A percentile compares a stretch with the other conserved stretches of the same genome.
phyloP scores from a whole-genome alignment of 2,888 invertebrate species.

The Drosophila stalkeri region DNA sequence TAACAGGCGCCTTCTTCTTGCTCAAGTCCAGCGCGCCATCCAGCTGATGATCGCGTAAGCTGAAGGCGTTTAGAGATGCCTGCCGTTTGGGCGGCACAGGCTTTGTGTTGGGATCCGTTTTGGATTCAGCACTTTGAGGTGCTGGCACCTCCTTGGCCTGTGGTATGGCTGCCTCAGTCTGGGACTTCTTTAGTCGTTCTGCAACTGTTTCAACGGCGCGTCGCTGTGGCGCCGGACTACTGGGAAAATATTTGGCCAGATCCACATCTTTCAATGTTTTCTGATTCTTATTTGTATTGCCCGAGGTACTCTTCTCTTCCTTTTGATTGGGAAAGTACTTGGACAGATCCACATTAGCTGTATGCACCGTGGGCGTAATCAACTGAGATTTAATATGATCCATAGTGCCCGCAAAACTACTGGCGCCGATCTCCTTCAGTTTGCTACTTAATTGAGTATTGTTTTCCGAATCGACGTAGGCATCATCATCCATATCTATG shows the following conservation, averaged over 20 bases:
- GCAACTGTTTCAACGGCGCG: conserved; percentile 80
- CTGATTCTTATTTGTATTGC: conserved; percentile 83
- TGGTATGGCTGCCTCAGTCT: conserved; percentile 70
- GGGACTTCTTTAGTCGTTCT: conserved; percentile 78
- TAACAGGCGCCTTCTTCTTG: conserved; percentile 70
- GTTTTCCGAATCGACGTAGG: conserved; percentile 47
- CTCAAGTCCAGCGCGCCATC: conserved; percentile 84
- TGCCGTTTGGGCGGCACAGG: conserved; percentile 68
- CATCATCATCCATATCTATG: conserved; percentile 75
- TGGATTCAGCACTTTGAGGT: conserved; percentile 1
- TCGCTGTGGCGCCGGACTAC: conserved; percentile 82
- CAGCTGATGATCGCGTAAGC: conserved; percentile 83
- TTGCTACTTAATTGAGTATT: conserved; percentile 75
- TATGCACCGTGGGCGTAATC: conserved; percentile 81
- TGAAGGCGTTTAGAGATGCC: conserved; percentile 71
- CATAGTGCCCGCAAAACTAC: conserved; percentile 84
- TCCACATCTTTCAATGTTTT: conserved; percentile 85
- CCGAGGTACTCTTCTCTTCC: conserved; percentile 74
- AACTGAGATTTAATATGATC: conserved; percentile 84
- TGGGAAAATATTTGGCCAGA: conserved; percentile 84
- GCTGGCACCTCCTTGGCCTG: conserved; percentile 20
- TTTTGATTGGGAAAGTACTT: conserved; percentile 85
- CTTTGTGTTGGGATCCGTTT: conserved; percentile 32
- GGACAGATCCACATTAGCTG: conserved; percentile 81
- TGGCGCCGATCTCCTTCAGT: conserved; percentile 83